Evolutionary conservation across 2,113 vertebrate genomes (phyloP).

Genomic region (Cheirogaleus medius): DNA sequence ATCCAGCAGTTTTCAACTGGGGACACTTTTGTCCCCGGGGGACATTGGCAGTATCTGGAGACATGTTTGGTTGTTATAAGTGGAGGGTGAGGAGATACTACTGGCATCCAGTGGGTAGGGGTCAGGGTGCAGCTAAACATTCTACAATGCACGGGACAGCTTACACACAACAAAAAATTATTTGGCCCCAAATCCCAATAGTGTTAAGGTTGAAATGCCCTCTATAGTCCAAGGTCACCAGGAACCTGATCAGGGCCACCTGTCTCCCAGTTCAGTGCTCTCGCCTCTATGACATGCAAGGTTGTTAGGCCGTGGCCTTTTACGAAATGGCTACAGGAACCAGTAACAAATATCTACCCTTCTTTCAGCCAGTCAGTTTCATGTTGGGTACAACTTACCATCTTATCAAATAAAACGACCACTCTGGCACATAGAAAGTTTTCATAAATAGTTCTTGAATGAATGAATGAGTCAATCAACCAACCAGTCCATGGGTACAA

Average conservation of each 20-base stretch:
- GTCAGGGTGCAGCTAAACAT: too few species aligned
- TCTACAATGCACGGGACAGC: too few species aligned
- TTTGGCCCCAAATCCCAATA: not conserved
- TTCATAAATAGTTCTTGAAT: not conserved
- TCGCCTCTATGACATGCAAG: not conserved
- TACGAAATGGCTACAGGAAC: not conserved
- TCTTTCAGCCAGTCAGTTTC: not conserved
- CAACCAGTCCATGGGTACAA: not conserved
- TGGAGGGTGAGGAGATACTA: not conserved
- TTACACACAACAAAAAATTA: not conserved
- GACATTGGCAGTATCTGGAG: not conserved
- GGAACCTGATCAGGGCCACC: not conserved
- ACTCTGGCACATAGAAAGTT: not conserved
- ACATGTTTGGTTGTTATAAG: not conserved
- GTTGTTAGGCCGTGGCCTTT: not conserved
- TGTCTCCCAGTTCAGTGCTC: not conserved
- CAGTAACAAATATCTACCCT: not conserved
- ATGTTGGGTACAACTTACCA: not conserved
- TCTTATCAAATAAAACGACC: not conserved
- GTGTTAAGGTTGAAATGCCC: not conserved
- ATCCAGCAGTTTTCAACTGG: not conserved
- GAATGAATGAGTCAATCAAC: not conserved
- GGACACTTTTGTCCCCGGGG: not conserved
- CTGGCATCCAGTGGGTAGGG: not conserved
- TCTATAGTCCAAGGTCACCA: not conserved